Base-by-base conservation (phyloP, 2,113 vertebrate genomes). In the Halichoerus grypus region DNA sequence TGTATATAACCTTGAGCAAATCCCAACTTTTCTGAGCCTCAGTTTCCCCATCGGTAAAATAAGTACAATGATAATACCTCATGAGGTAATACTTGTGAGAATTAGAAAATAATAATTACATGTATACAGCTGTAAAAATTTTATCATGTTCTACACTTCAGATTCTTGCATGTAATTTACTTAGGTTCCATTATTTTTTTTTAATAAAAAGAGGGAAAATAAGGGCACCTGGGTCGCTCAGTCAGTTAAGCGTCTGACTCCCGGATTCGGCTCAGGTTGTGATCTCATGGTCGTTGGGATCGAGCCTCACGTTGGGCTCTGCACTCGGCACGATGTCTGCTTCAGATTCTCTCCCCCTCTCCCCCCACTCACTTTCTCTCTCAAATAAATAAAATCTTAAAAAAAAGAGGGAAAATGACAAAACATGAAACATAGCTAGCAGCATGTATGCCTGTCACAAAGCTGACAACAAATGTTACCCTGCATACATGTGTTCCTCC, bases 11-110 rank as follows among this genome's bases (percentile, higher is more conserved):
- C 22, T 72, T 69, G 42, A 36, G 69, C 57, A 93, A 84, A 94
- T 85, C 79, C 63, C 65, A 82, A 94, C 13, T 91, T 95, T 71
- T 51, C 86, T 69, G 46, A 94, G 85, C 71, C 85, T 95, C 46
- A 3, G 39, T 76, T 79, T 96, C 55, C 69, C 96, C 86, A 91
- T 53, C 82, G 88, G 33, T 79, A 63, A 94, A 96, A 86, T 28
- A 22, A 19, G 42, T 22, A 63, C 61, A 57, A 83, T 39, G 51
- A 91, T 83, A 77, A 46, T 8, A 76, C 51, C 31, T 91, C 26
- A 53, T 46, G 49, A 84, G n/a, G 21, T 76, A 80, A 76, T 55
- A 61, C 36, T 83, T 69, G 4, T 74, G 36, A 95, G 74, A 89
- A 79, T 88, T 61, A 94, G 53, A 71, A 12, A 92, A 95, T 24